Percentiles rank a stretch among this genome's conserved stretches.
Evolutionary conservation across 2,797 vertebrate genomes (phyloP).

Genomic region (Florisuga fusca): DNA sequence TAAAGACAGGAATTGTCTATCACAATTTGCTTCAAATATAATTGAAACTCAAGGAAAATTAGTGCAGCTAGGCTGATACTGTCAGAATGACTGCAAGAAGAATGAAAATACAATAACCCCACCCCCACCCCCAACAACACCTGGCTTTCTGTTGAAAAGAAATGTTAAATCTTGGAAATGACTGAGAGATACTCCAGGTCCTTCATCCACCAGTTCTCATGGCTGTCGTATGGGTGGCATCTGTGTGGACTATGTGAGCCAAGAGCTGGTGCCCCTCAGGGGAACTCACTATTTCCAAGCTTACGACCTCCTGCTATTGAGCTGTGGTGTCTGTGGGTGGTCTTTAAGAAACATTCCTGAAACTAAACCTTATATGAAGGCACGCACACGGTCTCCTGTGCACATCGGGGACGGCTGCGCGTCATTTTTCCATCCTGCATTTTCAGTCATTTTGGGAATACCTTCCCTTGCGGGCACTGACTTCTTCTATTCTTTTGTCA

Average conservation of each 20-base stretch:
- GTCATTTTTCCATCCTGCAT: not conserved
- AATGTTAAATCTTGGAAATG: not conserved
- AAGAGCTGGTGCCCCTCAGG: not conserved
- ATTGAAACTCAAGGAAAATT: constrained; percentile 28
- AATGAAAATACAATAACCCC: not conserved
- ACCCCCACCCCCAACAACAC: not conserved
- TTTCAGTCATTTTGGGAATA: not conserved
- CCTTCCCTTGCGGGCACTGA: not conserved
- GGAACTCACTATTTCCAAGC: not conserved
- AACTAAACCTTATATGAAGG: not conserved
- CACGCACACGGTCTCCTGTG: accelerated
- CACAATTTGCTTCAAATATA: constrained; percentile 29
- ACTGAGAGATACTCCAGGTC: not conserved
- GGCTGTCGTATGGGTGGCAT: accelerated
- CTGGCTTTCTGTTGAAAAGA: not conserved
- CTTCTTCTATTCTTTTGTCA: not conserved
- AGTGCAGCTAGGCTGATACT: not conserved
- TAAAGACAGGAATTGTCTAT: constrained; percentile 17
- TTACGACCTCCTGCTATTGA: not conserved
- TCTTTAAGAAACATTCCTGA: not conserved
- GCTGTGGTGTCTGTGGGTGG: not conserved
- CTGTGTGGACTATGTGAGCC: accelerated
- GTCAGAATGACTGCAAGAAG: not conserved
- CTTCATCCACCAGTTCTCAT: accelerated
- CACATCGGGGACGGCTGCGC: accelerated